These are phyloP conservation scores for Pinctada fucata DNA, from an alignment of 2,888 invertebrate genomes.

Conservation along the genomic window DNA sequence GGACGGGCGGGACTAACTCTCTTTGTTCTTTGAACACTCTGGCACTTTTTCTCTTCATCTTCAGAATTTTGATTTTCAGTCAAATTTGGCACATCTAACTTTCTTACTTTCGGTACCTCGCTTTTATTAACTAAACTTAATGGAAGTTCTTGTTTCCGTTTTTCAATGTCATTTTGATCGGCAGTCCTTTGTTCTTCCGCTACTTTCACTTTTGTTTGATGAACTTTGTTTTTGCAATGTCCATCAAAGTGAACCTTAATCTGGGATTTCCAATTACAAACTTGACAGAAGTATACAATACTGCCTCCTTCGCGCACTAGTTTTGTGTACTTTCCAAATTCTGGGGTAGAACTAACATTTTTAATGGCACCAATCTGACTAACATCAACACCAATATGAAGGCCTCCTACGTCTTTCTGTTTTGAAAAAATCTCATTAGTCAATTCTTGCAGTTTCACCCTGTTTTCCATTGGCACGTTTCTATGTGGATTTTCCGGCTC, in stretches of 20 bases:
- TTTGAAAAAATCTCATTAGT: constrained; percentile 60
- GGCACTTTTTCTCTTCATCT: not conserved
- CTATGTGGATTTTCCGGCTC: constrained; percentile 16
- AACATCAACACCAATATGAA: constrained; percentile 6
- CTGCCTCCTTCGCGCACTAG: constrained; percentile 66
- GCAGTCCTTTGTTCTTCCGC: constrained; percentile 31
- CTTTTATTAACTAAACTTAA: not conserved
- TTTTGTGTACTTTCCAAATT: constrained; percentile 67
- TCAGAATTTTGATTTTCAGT: not conserved
- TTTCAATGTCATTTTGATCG: not conserved
- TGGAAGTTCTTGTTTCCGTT: constrained; percentile 7
- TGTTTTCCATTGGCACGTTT: constrained; percentile 17
- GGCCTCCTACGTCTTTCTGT: constrained; percentile 37
- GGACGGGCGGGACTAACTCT: not conserved
- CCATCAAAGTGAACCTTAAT: constrained; percentile 61
- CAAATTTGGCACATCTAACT: not conserved
- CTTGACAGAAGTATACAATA: constrained; percentile 68
- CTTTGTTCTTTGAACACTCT: not conserved
- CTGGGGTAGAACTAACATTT: constrained; percentile 53
- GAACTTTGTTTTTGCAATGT: constrained; percentile 56
- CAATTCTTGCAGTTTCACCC: constrained; percentile 49
- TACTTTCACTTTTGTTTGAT: constrained; percentile 53
- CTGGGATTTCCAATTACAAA: constrained; percentile 68
- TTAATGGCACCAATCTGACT: not conserved
- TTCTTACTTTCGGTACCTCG: not conserved